Percentiles rank a stretch among this genome's conserved stretches.
These are phyloP conservation scores for Thripadectes ignobilis DNA, from an alignment of 2,797 vertebrate genomes.

Conservation along the genomic window DNA sequence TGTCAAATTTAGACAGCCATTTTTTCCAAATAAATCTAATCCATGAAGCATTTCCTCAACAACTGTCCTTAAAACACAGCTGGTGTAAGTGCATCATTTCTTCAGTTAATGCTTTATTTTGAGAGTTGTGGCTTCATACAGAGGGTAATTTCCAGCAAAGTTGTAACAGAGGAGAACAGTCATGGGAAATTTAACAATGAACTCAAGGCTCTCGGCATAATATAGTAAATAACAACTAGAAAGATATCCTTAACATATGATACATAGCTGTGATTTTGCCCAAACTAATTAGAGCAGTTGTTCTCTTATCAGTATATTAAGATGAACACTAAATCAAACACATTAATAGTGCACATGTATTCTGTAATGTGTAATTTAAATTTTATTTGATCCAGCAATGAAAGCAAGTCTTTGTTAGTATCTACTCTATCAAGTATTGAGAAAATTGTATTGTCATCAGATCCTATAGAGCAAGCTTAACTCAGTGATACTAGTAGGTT, in stretches of 20 bases:
- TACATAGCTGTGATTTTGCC: slow-evolving; percentile 40
- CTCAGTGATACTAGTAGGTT: not conserved
- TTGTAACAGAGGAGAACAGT: slow-evolving; percentile 53
- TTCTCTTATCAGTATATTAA: not conserved
- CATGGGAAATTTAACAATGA: slow-evolving; percentile 32
- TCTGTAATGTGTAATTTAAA: not conserved
- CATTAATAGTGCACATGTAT: not conserved
- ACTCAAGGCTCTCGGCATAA: slow-evolving; percentile 21
- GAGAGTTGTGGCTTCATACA: slow-evolving; percentile 36
- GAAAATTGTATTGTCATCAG: not conserved
- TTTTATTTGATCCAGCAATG: not conserved
- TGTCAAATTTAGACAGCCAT: not conserved
- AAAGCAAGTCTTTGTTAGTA: not conserved
- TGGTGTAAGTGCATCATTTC: slow-evolving; percentile 65
- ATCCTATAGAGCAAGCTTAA: not conserved
- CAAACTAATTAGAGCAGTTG: slow-evolving; percentile 17
- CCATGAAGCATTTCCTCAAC: slow-evolving; percentile 24
- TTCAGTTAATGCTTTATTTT: slow-evolving; percentile 67
- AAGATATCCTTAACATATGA: slow-evolving; percentile 31
- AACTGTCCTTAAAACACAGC: slow-evolving; percentile 61
- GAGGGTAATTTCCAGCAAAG: slow-evolving; percentile 45
- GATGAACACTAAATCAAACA: not conserved
- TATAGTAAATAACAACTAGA: slow-evolving; percentile 47
- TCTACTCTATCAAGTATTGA: not conserved
- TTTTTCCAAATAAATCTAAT: not conserved